These are phyloP conservation scores for Sinocyclocheilus grahami DNA, from an alignment of 2,113 vertebrate species.

Conservation along the genomic window DNA sequence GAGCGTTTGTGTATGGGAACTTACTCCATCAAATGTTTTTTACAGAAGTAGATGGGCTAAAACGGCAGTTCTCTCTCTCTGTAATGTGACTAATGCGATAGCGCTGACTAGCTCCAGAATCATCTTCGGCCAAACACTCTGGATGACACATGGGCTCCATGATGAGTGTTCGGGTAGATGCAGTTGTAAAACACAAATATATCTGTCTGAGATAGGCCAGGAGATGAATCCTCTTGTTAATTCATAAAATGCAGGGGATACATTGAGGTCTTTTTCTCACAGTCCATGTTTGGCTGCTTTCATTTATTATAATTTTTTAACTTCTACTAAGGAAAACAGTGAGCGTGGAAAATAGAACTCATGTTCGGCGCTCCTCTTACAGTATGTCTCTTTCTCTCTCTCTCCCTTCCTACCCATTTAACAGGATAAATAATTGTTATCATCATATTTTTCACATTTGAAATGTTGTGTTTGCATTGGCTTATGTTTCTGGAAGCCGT, in stretches of 20 bases:
- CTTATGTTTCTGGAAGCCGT: slow-evolving; percentile 74
- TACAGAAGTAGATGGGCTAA: not conserved
- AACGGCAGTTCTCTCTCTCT: slow-evolving; percentile 1
- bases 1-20: slow-evolving; percentile 8
- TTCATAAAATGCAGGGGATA: slow-evolving; percentile 47
- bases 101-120: slow-evolving; percentile 28
- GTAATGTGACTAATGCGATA: slow-evolving; percentile 40
- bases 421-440: slow-evolving; percentile 63
- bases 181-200: slow-evolving; percentile 45
- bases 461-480: slow-evolving; percentile 78
- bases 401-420: slow-evolving; percentile 39
- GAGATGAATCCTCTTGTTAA: slow-evolving; percentile 43
- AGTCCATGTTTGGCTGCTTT: slow-evolving; percentile 21
- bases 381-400: not conserved
- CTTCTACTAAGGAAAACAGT: slow-evolving; percentile 41
- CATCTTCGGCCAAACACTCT: slow-evolving; percentile 4
- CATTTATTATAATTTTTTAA: not conserved
- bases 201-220: slow-evolving; percentile 31
- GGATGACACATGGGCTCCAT: not conserved
- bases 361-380: slow-evolving; percentile 37
- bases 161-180: slow-evolving; percentile 32
- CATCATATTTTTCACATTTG: slow-evolving; percentile 60
- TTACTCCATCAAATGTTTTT: slow-evolving; percentile 26
- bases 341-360: slow-evolving; percentile 48
- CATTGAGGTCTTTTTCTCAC: slow-evolving; percentile 52